Conservation (phyloP, 2,888 invertebrate genomes). For the Icerya purchasi region DNA sequence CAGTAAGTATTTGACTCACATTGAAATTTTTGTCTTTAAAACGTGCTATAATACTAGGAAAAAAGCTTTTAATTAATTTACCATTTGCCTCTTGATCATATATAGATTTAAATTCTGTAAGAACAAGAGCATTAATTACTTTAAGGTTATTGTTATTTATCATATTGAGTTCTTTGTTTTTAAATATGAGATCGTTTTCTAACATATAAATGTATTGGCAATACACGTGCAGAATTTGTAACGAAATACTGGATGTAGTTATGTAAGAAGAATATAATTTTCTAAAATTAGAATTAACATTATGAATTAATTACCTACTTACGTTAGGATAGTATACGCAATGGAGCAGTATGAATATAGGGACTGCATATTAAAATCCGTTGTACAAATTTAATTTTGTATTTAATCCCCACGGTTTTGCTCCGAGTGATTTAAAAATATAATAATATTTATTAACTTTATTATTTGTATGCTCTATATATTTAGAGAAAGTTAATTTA, state of each 20-base stretch:
- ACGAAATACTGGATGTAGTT: neutral
- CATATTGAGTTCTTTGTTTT: neutral
- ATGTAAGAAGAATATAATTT: neutral
- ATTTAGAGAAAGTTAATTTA: neutral
- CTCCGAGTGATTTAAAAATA: neutral
- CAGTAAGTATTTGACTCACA: too few relatives aligned
- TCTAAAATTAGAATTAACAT: neutral
- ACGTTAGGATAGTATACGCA: neutral
- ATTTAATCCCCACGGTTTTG: neutral
- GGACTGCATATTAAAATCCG: neutral
- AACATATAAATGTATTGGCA: neutral
- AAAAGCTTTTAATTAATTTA: too few relatives aligned
- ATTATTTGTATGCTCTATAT: neutral
- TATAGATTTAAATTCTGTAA: too few relatives aligned
- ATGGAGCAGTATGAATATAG: neutral
- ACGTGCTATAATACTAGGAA: too few relatives aligned
- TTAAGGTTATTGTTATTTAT: neutral
- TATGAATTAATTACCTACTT: neutral
- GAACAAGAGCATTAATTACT: too few relatives aligned
- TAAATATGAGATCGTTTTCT: neutral
- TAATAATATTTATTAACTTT: neutral
- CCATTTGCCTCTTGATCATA: too few relatives aligned
- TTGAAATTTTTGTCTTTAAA: too few relatives aligned
- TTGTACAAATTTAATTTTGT: neutral
- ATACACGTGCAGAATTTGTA: neutral